Conservation (phyloP, 1,140 invertebrate genomes). For the Trachymyrmex cornetzi region DNA sequence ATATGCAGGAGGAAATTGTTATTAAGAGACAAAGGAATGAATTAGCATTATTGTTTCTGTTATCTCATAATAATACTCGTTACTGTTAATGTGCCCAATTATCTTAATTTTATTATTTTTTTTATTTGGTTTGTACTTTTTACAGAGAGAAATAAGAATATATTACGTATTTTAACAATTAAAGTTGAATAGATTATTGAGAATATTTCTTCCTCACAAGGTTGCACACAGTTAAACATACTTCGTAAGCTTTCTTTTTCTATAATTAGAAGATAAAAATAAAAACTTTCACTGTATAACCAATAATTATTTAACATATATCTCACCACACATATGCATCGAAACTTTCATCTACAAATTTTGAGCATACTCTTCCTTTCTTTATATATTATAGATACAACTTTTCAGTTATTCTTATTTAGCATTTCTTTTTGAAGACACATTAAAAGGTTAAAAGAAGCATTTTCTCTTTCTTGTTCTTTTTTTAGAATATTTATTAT, state of each 20-base stretch:
- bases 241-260: not conserved
- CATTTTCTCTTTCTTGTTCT: not conserved
- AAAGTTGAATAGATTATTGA: not conserved
- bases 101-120: not conserved
- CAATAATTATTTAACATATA: not conserved
- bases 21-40: not conserved
- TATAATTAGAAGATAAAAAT: not conserved
- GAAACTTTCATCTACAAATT: not conserved
- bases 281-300: not conserved
- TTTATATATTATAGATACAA: not conserved
- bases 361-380: not conserved
- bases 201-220: not conserved
- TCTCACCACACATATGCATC: not conserved
- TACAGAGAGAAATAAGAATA: not conserved
- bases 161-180: conserved; percentile 5
- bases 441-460: not conserved
- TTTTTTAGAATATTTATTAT: not conserved
- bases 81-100: not conserved
- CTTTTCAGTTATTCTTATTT: not conserved
- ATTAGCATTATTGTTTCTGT: not conserved
- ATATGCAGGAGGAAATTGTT: not conserved
- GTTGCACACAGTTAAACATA: not conserved
- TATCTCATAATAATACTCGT: not conserved
- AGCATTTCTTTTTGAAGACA: not conserved
- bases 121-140: not conserved